These are phyloP conservation scores for Rhynchotus rufescens DNA, from an alignment of 2,797 vertebrate species.

Conservation along the genomic window DNA sequence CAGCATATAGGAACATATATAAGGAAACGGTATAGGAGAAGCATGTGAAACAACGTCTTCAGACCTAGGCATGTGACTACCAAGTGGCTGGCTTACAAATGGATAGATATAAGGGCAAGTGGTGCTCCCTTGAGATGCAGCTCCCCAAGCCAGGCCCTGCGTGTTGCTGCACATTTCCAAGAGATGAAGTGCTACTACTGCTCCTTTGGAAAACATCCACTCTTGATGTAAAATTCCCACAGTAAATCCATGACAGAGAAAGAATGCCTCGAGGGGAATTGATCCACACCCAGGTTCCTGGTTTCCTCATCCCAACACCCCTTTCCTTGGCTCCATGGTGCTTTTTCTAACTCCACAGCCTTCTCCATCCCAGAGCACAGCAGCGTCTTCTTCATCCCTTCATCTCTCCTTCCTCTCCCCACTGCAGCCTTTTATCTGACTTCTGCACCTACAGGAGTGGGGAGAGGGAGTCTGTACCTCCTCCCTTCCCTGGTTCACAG, in stretches of 20 bases:
- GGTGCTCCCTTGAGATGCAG: not conserved
- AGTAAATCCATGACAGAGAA: not conserved
- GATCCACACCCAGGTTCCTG: too few relatives aligned
- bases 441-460: not conserved
- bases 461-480: too few relatives aligned
- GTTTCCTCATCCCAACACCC: not conserved
- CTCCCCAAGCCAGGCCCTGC: not conserved
- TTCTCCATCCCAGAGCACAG: not conserved
- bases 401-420: not conserved
- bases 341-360: not conserved
- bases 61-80: not conserved
- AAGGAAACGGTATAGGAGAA: not conserved
- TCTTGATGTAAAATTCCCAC: not conserved
- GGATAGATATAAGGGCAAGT: not conserved
- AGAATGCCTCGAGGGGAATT: not conserved
- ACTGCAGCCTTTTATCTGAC: not conserved
- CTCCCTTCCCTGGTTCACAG: not conserved
- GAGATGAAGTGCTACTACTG: not conserved
- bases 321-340: rapidly evolving
- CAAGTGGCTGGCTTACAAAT: not conserved
- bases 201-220: not conserved
- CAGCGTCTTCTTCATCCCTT: not conserved
- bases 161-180: not conserved
- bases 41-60: not conserved
- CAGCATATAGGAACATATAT: too few relatives aligned